A percentile compares a stretch with the other conserved stretches of the same genome.
phyloP scores from a whole-genome alignment of 2,888 invertebrate genomes.

The Epistrophe grossulariae region DNA sequence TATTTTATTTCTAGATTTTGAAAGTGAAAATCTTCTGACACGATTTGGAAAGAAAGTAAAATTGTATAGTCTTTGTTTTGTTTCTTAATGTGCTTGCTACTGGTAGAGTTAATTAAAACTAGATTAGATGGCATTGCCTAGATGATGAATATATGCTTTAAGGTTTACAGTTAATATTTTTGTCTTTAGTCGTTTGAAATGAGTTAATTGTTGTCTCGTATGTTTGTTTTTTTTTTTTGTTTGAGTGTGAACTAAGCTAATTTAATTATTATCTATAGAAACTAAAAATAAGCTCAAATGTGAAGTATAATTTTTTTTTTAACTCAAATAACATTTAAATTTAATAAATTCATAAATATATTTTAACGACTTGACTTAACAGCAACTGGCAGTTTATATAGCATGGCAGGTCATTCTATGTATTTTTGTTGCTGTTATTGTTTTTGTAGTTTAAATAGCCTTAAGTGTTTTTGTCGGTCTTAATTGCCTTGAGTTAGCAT shows the following conservation, averaged over 20 bases:
- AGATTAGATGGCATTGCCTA: slow-evolving; percentile 26
- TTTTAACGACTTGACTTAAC: slow-evolving; percentile 15
- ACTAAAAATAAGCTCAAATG: background rate
- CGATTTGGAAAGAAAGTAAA: slow-evolving; percentile 57
- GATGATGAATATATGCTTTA: slow-evolving; percentile 1
- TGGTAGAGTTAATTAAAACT: slow-evolving; percentile 34
- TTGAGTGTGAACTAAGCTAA: slow-evolving; percentile 14
- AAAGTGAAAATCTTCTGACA: slow-evolving; percentile 61
- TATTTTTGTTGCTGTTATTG: background rate
- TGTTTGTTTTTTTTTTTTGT: background rate
- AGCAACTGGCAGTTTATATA: background rate
- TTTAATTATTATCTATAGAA: background rate
- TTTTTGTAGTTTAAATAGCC: background rate
- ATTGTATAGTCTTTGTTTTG: slow-evolving; percentile 34
- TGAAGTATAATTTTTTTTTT: background rate
- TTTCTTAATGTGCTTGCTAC: slow-evolving; percentile 24
- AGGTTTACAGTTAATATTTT: background rate
- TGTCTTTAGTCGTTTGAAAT: slow-evolving; percentile 4
- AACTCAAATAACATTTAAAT: slow-evolving; percentile 2
- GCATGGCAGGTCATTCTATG: slow-evolving; percentile 5
- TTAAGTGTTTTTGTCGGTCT: slow-evolving; percentile 27
- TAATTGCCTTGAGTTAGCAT: background rate
- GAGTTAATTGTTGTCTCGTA: slow-evolving; percentile 36
- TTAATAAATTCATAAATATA: slow-evolving; percentile 32
- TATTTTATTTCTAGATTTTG: slow-evolving; percentile 11